phyloP scores from a whole-genome alignment of 2,113 vertebrate genomes.

The Anguilla rostrata region DNA sequence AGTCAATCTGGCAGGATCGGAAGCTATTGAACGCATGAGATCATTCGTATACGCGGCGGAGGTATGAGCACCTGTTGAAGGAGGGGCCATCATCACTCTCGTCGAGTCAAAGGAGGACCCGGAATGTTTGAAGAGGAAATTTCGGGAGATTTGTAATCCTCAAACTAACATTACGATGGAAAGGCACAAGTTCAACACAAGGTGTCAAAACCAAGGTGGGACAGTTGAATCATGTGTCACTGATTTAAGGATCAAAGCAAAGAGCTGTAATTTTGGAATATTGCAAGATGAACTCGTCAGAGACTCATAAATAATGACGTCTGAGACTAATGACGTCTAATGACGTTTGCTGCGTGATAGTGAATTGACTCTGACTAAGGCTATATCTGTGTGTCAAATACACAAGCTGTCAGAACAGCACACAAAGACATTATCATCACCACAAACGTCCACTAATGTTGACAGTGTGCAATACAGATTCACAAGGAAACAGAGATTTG shows the following conservation, averaged over 20 bases:
- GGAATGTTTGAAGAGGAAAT: slow-evolving; percentile 35
- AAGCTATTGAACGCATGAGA: slow-evolving; percentile 33
- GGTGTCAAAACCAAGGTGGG: too few relatives aligned
- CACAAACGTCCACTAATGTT: background rate
- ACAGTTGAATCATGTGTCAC: background rate
- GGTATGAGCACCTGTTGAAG: background rate
- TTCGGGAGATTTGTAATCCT: slow-evolving; percentile 26
- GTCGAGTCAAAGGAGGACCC: slow-evolving; percentile 36
- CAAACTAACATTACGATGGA: slow-evolving; percentile 4
- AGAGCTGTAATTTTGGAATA: background rate
- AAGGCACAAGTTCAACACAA: background rate
- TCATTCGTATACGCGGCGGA: slow-evolving; percentile 34
- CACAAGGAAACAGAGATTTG: too few relatives aligned
- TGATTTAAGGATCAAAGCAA: slow-evolving; percentile 15
- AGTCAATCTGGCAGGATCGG: slow-evolving; percentile 28
- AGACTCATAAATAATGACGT: slow-evolving; percentile 2
- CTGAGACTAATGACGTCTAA: background rate
- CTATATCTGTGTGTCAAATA: background rate
- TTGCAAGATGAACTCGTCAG: background rate
- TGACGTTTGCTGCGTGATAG: background rate
- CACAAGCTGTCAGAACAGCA: too few relatives aligned
- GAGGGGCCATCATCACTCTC: background rate
- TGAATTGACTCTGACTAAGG: background rate
- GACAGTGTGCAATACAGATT: background rate
- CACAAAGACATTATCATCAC: background rate